These are phyloP conservation scores for Sitta europaea DNA, from an alignment of 2,113 vertebrate genomes.

Conservation along the genomic window DNA sequence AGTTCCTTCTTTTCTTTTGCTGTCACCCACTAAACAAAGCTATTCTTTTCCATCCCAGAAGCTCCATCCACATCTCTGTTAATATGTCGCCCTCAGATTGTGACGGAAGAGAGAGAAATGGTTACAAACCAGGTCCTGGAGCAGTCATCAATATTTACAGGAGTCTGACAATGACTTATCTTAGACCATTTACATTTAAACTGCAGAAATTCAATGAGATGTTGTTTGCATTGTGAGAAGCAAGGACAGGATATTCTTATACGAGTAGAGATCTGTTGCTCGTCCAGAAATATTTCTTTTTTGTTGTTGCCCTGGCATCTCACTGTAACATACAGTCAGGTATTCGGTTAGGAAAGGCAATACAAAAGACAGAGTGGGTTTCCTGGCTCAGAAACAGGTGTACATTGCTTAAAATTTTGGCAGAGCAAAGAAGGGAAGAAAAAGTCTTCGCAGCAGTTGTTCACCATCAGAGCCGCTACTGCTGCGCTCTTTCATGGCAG, in stretches of 20 bases:
- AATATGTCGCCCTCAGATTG: neutral
- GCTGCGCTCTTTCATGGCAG: neutral
- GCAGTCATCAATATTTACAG: constrained; percentile 40
- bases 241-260: neutral
- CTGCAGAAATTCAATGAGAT: neutral
- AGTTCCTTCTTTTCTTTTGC: neutral
- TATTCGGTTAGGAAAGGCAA: neutral
- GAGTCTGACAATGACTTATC: constrained; percentile 3
- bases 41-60: neutral
- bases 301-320: neutral
- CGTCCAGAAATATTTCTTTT: neutral
- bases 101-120: neutral
- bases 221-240: neutral
- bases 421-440: neutral
- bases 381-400: neutral
- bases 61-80: neutral
- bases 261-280: neutral
- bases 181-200: constrained; percentile 2
- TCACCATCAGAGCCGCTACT: neutral
- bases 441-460: neutral
- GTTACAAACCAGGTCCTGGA: neutral
- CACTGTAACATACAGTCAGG: neutral
- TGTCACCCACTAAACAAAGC: neutral
- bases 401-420: neutral
- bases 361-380: neutral